A percentile compares a stretch with the other conserved stretches of the same genome.
Conservation (phyloP, 1,140 invertebrate species). For the Druon quercuslanigerum region DNA sequence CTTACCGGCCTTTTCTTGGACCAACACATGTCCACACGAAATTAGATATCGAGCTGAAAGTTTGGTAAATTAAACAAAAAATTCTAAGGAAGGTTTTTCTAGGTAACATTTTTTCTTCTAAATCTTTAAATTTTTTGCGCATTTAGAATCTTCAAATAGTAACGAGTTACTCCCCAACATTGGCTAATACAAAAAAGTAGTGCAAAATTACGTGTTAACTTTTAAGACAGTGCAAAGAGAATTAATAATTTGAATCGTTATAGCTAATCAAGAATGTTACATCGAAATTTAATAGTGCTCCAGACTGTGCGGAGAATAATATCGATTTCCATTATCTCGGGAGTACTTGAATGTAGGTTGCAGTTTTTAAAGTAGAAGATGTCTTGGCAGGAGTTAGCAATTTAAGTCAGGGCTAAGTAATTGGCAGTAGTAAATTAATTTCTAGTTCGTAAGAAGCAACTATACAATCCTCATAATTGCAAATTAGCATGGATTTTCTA, state of each 20-base stretch:
- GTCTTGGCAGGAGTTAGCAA: not conserved
- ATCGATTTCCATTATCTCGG: slow-evolving; percentile 17
- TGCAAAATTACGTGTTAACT: not conserved
- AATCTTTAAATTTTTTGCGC: too few relatives aligned
- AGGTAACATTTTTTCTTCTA: too few relatives aligned
- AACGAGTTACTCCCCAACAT: too few relatives aligned
- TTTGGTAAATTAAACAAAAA: too few relatives aligned
- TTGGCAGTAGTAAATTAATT: not conserved
- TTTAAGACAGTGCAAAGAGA: slow-evolving; percentile 11
- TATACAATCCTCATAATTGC: too few relatives aligned
- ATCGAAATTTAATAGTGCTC: slow-evolving; percentile 11
- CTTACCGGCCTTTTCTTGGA: too few relatives aligned
- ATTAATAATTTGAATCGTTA: slow-evolving; percentile 23
- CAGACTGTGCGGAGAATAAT: not conserved
- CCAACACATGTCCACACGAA: too few relatives aligned
- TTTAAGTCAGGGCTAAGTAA: slow-evolving; percentile 21
- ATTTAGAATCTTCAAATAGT: too few relatives aligned
- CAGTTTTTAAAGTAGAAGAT: slow-evolving; percentile 7
- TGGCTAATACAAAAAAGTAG: not conserved
- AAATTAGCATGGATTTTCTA: too few relatives aligned
- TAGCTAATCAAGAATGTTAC: slow-evolving; percentile 1
- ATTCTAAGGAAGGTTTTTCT: too few relatives aligned
- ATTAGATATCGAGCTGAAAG: too few relatives aligned
- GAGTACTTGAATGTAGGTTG: not conserved
- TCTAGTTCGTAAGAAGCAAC: too few relatives aligned